Evolutionary conservation across 2,113 vertebrate genomes (phyloP).

Genomic region (Calyptommatus sinebrachiatus): DNA sequence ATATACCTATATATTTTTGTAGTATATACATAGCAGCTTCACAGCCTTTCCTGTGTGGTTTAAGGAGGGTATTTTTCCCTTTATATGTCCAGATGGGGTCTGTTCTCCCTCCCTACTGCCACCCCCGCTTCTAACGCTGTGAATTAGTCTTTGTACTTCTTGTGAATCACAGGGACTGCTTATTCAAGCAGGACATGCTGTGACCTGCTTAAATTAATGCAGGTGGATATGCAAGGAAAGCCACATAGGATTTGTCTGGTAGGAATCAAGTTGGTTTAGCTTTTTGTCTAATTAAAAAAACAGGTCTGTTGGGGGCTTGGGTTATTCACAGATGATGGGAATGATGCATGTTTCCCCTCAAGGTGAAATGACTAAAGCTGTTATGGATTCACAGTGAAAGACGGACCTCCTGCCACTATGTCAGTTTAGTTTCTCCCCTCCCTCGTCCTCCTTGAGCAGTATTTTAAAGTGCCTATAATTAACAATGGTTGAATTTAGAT

Average conservation of each 20-base stretch:
- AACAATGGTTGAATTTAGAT: not conserved
- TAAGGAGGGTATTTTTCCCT: constrained; percentile 28
- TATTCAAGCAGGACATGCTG: constrained; percentile 35
- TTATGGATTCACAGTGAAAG: not conserved
- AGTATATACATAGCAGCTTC: constrained; percentile 53
- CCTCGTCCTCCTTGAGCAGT: constrained; percentile 28
- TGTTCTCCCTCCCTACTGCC: not conserved
- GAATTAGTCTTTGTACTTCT: constrained; percentile 52
- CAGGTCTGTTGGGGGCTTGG: constrained; percentile 12
- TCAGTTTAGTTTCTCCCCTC: constrained; percentile 27
- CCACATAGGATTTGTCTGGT: constrained; percentile 18
- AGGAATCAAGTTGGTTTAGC: constrained; percentile 29
- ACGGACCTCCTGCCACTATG: not conserved
- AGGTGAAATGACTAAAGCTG: constrained; percentile 27
- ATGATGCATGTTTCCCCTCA: constrained; percentile 9
- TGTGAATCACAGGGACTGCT: constrained; percentile 37
- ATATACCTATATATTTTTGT: constrained; percentile 60
- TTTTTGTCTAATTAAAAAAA: constrained; percentile 48
- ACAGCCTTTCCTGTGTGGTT: constrained; percentile 35
- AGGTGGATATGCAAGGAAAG: constrained; percentile 38
- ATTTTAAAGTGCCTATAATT: constrained; percentile 29
- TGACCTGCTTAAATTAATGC: constrained; percentile 35
- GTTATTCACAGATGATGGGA: constrained; percentile 36
- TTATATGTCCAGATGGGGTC: constrained; percentile 39
- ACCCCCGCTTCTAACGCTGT: not conserved